Base-by-base conservation (phyloP, 1,140 invertebrate genomes). In the Heliconius himera region DNA sequence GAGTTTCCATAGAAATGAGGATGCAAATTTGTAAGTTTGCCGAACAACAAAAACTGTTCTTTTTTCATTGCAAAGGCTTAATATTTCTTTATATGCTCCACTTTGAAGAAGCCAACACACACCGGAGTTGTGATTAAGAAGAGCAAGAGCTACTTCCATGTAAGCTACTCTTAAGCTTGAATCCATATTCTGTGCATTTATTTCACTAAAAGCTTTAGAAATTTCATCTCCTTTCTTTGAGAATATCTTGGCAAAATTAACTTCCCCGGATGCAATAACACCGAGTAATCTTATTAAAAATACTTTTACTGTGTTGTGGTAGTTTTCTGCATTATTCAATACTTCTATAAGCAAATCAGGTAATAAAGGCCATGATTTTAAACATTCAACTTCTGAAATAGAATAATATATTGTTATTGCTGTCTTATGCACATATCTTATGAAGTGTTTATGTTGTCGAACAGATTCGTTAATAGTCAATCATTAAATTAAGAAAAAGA, bases 11-110 rank as follows among this genome's bases (percentile, higher is more conserved):
- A 92, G 71, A 38, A 94, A 91, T 41, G 80, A 82, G 8, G 90
- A 81, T 13, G 86, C 87, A 78, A 93, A 94, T 74, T 93, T 92
- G 80, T 93, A 91, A 20, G 88, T 88, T 82, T 92, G 87, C 11
- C 93, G 82, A 11, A 91, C 81, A 46, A 93, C 88, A 82, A 93
- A 94, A 0, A 94, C 90, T 2, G 93, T 93, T 73, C 87, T 82
- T 73, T 87, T 89, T 38, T 91, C 84, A 76, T 91, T 85, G 46
- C 88, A 88, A 6, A 92, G 79, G 51, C 36, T 87, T 20, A 93
- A 71, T 54, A 94, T 91, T 76, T 93, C 87, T 80, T 87, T 91
- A 89, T 91, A 94, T n/a, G 84, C 77, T 8, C 82, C 89, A 70
- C 81, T 89, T 76, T 90, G 86, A 3, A 91, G 74, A 26, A 94